Percentiles rank a stretch among this genome's conserved stretches.
Conservation (phyloP, 1,140 invertebrate genomes). For the Leptinotarsa texana region DNA sequence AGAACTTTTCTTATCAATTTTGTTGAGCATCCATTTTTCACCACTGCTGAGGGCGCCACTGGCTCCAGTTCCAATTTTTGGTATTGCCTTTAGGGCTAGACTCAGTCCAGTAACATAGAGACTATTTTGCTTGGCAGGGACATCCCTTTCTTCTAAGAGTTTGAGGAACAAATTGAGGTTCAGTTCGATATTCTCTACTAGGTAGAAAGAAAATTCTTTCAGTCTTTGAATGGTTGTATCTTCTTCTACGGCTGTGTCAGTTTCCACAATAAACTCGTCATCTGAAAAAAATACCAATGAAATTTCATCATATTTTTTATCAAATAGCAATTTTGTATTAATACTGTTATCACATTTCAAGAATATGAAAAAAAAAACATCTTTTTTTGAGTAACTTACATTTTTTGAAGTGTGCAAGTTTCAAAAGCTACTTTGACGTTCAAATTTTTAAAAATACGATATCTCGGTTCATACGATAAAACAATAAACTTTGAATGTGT, state of each 20-base stretch:
- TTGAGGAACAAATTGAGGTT: conserved; percentile 16
- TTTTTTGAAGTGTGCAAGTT: too few relatives aligned
- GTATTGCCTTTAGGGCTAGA: conserved; percentile 10
- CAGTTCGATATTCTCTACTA: conserved; percentile 20
- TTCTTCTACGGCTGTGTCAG: neutral
- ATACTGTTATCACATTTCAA: too few relatives aligned
- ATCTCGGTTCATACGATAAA: too few relatives aligned
- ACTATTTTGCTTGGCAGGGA: conserved; percentile 22
- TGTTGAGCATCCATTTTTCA: conserved; percentile 23
- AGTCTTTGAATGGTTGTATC: neutral
- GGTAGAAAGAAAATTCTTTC: conserved; percentile 18
- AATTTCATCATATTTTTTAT: too few relatives aligned
- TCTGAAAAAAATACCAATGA: neutral
- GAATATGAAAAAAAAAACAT: too few relatives aligned
- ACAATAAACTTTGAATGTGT: too few relatives aligned
- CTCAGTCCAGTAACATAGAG: conserved; percentile 17
- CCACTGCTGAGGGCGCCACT: conserved; percentile 10
- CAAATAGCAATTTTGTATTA: too few relatives aligned
- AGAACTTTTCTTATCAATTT: conserved; percentile 31
- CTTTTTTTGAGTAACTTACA: too few relatives aligned
- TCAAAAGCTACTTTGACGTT: too few relatives aligned
- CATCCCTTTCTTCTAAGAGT: conserved; percentile 17
- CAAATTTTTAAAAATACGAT: too few relatives aligned
- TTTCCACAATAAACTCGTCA: conserved; percentile 12
- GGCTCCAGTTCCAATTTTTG: conserved; percentile 19